These are phyloP conservation scores for Heliconius nattereri DNA, from an alignment of 1,140 invertebrate species.

Conservation along the genomic window DNA sequence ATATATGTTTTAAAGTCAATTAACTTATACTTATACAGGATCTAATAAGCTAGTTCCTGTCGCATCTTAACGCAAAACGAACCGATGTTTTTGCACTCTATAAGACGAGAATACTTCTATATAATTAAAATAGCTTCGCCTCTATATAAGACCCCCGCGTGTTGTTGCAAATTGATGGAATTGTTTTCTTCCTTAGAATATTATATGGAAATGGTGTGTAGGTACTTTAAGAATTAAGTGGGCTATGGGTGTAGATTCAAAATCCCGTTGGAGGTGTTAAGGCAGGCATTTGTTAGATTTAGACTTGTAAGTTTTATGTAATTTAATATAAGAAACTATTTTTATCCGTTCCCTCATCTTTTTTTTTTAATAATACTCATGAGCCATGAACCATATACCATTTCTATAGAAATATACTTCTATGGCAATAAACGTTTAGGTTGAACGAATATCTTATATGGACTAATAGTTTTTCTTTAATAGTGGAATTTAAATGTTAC, in stretches of 20 bases:
- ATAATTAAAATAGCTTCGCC: constrained; percentile 12
- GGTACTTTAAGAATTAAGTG: background rate
- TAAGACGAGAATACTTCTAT: background rate
- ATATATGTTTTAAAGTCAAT: background rate
- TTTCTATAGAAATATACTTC: background rate
- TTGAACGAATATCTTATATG: background rate
- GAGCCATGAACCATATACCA: background rate
- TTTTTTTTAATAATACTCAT: too few species aligned
- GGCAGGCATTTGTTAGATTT: too few species aligned
- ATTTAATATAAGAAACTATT: too few species aligned
- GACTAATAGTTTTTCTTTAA: constrained; percentile 5
- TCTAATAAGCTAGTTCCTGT: constrained; percentile 4
- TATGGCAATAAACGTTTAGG: background rate
- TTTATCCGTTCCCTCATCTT: too few species aligned
- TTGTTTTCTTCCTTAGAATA: background rate
- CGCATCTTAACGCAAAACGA: background rate
- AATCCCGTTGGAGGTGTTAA: background rate
- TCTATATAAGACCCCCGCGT: constrained; percentile 12
- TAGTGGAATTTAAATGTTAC: background rate
- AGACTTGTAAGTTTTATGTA: too few species aligned
- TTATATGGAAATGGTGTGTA: background rate
- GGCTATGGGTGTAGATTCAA: background rate
- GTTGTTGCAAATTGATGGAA: constrained; percentile 5
- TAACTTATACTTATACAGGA: background rate
- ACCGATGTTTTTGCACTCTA: background rate